Base-by-base conservation (phyloP, 2,113 vertebrate genomes). In the Clinocottus analis region DNA sequence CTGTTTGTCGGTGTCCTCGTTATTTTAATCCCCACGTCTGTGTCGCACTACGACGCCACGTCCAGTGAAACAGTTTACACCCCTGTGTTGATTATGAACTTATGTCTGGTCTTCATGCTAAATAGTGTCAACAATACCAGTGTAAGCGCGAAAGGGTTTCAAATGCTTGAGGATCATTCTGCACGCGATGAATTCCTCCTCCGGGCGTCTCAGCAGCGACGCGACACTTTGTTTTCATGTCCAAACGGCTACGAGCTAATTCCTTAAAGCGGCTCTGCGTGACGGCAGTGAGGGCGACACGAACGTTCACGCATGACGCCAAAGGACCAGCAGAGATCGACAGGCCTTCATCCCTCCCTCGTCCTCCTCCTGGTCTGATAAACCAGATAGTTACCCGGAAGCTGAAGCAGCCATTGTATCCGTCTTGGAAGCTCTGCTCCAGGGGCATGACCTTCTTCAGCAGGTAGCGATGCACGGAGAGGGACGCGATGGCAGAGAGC, bases 401-500 rank as follows among this genome's bases (percentile, higher is more conserved):
- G 68, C 9, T 37, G 82, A 96, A 96, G 84, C 84, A 80, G 37
- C 94, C 95, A 0, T 77, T 91, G 85, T 96, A 96, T 1, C 78
- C 87, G 0, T 85, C 33, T 25, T 92, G 78, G 72, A 95, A 96
- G 71, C 83, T 88, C 83, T 95, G 94, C 2, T 13, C 77, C 0
- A 14, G n/a, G 25, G 94, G 94, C 4, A 95, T 72, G 0, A 96
- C 94, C 16, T 83, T 91, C 41, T 93, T 14, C 21, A 96, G 89
- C 17, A 96, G 94, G 7, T 72, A 53, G 0, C 5, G 88, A 62
- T 93, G 41, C 29, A 93, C 10, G 1, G 92, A 91, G 14, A 95
- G 90, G 51, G 95, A 96, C 0, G 95, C 90, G 29, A 96, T 92
- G 0, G 93, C 94, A 1, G 95, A 94, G 2, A 96, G 91, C 3